Percentiles rank a stretch among this genome's conserved stretches.
phyloP scores from a whole-genome alignment of 2,888 invertebrate species.

The Ophion obscuratus region DNA sequence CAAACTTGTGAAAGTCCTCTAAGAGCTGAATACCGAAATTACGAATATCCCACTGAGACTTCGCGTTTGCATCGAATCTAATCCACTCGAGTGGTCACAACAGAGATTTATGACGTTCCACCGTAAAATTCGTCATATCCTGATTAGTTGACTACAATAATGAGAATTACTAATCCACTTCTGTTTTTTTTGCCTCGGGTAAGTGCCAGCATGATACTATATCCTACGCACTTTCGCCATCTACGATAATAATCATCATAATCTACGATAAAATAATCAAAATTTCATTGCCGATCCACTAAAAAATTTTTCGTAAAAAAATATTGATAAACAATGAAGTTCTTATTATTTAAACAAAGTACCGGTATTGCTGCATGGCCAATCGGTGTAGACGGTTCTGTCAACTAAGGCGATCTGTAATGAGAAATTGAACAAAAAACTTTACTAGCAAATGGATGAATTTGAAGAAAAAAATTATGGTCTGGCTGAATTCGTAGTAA shows the following conservation, averaged over 20 bases:
- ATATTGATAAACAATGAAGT: not conserved
- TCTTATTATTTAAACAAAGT: too few species aligned
- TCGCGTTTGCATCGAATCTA: not conserved
- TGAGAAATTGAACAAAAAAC: too few species aligned
- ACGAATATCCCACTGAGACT: slow-evolving; percentile 4
- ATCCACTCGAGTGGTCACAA: not conserved
- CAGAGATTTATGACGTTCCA: too few species aligned
- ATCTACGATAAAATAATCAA: not conserved
- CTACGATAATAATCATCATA: not conserved
- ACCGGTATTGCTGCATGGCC: too few species aligned
- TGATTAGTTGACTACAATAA: too few species aligned
- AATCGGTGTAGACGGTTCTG: too few species aligned
- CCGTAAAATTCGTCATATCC: too few species aligned
- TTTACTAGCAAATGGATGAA: too few species aligned
- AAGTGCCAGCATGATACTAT: not conserved
- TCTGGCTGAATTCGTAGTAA: too few species aligned
- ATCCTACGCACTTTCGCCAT: not conserved
- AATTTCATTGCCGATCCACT: not conserved
- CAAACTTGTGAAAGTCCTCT: slow-evolving; percentile 35
- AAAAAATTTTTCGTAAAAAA: not conserved
- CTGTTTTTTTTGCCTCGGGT: not conserved
- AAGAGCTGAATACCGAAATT: slow-evolving; percentile 12
- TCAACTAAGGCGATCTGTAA: too few species aligned
- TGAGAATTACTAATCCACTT: not conserved
- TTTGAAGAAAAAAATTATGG: too few species aligned